Percentiles rank a stretch among this genome's conserved stretches.
phyloP scores from a whole-genome alignment of 92 coral and sea anemone genomes.

The Zoanthus sociatus region DNA sequence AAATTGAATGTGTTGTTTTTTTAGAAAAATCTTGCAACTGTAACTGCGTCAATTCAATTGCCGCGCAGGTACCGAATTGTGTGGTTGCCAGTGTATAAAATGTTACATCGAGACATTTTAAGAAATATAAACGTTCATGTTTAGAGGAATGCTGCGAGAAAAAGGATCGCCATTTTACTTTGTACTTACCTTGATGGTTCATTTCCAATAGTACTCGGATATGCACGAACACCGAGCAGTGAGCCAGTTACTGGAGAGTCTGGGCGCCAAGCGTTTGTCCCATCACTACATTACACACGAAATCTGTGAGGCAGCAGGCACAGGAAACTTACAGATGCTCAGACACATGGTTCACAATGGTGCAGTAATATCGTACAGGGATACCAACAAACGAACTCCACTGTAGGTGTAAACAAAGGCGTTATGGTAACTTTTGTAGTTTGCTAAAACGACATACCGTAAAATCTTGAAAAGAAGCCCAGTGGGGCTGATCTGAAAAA shows the following conservation, averaged over 20 bases:
- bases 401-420: conserved; percentile 71
- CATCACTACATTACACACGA: conserved; percentile 94
- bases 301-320: conserved; percentile 91
- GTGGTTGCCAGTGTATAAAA: too few relatives aligned
- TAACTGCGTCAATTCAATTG: too few relatives aligned
- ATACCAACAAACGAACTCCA: conserved; percentile 87
- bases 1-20: too few relatives aligned
- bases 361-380: conserved; percentile 89
- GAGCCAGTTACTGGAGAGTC: conserved; percentile 88
- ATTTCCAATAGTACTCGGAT: conserved; percentile 78
- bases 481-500: too few relatives aligned
- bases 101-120: too few relatives aligned
- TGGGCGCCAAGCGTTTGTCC: conserved; percentile 86
- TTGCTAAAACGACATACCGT: too few relatives aligned
- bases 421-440: neutral
- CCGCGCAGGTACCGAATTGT: too few relatives aligned
- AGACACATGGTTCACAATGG: conserved; percentile 99
- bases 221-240: conserved; percentile 98
- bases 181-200: neutral
- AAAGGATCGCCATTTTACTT: neutral
- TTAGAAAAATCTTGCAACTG: too few relatives aligned
- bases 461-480: too few relatives aligned
- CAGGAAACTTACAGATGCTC: conserved; percentile 94
- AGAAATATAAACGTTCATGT: too few relatives aligned
- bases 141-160: neutral